These are phyloP conservation scores for Hypomecis punctinalis DNA, from an alignment of 2,888 invertebrate species.

Conservation along the genomic window DNA sequence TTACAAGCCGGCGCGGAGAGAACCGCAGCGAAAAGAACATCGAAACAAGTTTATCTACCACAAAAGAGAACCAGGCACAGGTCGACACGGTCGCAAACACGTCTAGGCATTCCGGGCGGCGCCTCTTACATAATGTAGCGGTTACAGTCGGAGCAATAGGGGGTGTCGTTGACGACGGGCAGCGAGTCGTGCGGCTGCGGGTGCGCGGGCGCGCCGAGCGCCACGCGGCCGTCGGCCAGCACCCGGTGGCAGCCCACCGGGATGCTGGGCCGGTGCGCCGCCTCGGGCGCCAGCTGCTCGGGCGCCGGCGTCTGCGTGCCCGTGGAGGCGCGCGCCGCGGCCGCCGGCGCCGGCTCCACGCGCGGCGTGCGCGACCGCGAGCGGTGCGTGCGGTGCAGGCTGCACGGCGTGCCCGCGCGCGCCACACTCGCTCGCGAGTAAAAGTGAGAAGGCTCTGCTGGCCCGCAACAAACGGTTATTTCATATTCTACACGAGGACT, in stretches of 20 bases:
- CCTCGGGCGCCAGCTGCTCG: conserved; percentile 63
- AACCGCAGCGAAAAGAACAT: conserved; percentile 61
- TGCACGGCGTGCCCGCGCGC: conserved; percentile 87
- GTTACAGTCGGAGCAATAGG: conserved; percentile 93
- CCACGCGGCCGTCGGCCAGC: conserved; percentile 80
- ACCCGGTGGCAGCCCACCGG: conserved; percentile 83
- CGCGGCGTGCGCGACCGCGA: conserved; percentile 76
- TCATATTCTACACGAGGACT: conserved; percentile 46
- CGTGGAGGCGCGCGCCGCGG: conserved; percentile 76
- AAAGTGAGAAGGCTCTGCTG: conserved; percentile 86
- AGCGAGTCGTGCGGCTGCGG: conserved; percentile 60
- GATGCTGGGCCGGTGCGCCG: conserved; percentile 79
- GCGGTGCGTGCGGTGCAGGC: conserved; percentile 81
- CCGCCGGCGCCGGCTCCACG: conserved; percentile 71
- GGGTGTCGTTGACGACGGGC: conserved; percentile 84
- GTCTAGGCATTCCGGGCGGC: conserved; percentile 75
- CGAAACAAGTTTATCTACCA: conserved; percentile 63
- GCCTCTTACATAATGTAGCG: conserved; percentile 94
- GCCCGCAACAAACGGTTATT: conserved; percentile 69
- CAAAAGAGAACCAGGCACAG: conserved; percentile 74
- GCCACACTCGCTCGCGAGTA: conserved; percentile 92
- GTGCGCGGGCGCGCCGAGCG: conserved; percentile 71
- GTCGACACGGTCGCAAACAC: conserved; percentile 84
- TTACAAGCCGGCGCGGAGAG: conserved; percentile 46
- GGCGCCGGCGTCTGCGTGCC: conserved; percentile 67